A percentile compares a stretch with the other conserved stretches of the same genome.
phyloP scores from a whole-genome alignment of 2,888 invertebrate species.

The Chaitophorus viminalis region DNA sequence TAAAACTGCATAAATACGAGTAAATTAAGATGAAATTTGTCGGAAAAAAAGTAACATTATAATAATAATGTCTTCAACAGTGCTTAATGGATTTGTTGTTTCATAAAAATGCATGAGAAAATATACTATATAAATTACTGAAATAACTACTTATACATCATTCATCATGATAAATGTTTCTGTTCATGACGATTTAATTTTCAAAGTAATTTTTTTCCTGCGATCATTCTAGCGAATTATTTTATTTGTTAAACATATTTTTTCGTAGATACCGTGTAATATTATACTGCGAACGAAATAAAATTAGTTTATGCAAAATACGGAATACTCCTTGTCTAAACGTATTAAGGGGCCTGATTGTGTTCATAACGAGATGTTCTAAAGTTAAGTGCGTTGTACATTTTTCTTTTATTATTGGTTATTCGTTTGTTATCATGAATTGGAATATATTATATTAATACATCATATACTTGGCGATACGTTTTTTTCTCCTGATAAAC shows the following conservation, averaged over 20 bases:
- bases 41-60: neutral
- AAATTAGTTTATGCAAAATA: neutral
- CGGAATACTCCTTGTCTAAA: neutral
- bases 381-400: neutral
- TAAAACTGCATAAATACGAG: constrained; percentile 22
- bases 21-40: neutral
- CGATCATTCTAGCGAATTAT: neutral
- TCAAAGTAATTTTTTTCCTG: neutral
- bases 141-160: constrained; percentile 35
- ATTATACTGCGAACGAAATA: neutral
- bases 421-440: neutral
- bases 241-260: neutral
- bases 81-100: constrained; percentile 35
- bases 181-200: constrained; percentile 47
- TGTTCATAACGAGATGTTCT: neutral
- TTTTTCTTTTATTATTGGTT: neutral
- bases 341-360: neutral
- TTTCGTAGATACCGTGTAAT: neutral
- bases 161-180: constrained; percentile 31
- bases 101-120: constrained; percentile 8
- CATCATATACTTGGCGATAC: neutral
- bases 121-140: constrained; percentile 10
- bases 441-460: neutral
- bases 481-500: neutral
- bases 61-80: neutral